Conservation (phyloP, 2,113 vertebrate species). For the Pao palembangensis region DNA sequence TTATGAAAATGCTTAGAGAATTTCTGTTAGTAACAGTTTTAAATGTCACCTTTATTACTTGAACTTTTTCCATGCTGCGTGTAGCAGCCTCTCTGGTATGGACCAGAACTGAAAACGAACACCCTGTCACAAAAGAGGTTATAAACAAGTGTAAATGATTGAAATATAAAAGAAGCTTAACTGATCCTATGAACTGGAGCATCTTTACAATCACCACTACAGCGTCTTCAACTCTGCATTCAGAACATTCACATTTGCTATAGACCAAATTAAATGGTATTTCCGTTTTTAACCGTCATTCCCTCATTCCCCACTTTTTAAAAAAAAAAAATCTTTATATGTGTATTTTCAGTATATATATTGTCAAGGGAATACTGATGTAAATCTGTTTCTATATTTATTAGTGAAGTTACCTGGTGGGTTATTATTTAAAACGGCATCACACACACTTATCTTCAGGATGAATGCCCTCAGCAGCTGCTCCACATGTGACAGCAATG, state of each 20-base stretch:
- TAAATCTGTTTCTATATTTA: not conserved
- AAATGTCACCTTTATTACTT: slow-evolving; percentile 92
- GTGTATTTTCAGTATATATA: too few species aligned
- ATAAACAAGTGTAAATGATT: not conserved
- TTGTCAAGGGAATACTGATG: not conserved
- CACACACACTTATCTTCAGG: slow-evolving; percentile 96
- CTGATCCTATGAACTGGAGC: too few species aligned
- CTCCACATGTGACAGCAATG: slow-evolving; percentile 90
- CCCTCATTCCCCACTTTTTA: too few species aligned
- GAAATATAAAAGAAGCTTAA: not conserved
- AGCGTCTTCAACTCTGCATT: too few species aligned
- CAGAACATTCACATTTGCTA: too few species aligned
- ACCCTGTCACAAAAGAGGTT: slow-evolving; percentile 73
- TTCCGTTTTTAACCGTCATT: too few species aligned
- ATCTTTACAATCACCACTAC: not conserved
- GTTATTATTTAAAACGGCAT: slow-evolving; percentile 94
- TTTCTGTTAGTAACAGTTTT: not conserved
- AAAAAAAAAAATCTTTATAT: not conserved
- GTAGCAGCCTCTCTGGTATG: slow-evolving; percentile 93
- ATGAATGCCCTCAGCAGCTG: slow-evolving; percentile 95
- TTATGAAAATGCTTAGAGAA: not conserved
- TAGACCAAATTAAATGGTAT: too few species aligned
- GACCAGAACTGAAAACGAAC: slow-evolving; percentile 95
- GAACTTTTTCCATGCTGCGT: slow-evolving; percentile 97
- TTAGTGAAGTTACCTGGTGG: slow-evolving; percentile 82